These are phyloP conservation scores for Stercorarius parasiticus DNA, from an alignment of 2,113 vertebrate genomes.

Conservation along the genomic window DNA sequence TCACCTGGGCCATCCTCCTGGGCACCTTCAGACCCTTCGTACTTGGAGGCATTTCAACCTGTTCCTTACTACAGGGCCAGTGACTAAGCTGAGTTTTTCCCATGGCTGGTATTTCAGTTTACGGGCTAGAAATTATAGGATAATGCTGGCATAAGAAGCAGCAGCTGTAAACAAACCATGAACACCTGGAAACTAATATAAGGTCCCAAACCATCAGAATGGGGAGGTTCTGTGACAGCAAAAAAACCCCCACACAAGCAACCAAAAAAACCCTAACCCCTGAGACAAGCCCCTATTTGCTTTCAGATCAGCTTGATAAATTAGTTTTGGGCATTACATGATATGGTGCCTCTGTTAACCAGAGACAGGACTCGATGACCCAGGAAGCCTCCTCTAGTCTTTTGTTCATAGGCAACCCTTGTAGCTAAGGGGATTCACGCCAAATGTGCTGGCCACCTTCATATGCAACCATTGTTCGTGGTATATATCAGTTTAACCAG, in stretches of 20 bases:
- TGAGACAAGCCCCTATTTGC: neutral
- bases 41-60: neutral
- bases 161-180: fast-evolving
- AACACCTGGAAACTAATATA: neutral
- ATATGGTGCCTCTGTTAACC: neutral
- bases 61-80: neutral
- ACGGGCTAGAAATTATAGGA: neutral
- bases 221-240: neutral
- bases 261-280: fast-evolving
- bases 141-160: neutral
- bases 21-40: neutral
- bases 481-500: neutral
- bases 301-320: neutral
- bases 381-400: neutral
- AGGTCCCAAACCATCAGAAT: neutral
- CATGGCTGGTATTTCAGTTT: neutral
- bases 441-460: neutral
- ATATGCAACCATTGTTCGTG: no score
- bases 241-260: neutral
- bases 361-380: neutral
- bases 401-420: neutral
- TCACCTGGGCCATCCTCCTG: neutral
- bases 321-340: neutral
- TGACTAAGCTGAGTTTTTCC: neutral
- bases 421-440: neutral